These are phyloP conservation scores for Diogma glabrata DNA, from an alignment of 2,888 invertebrate species.

Conservation along the genomic window DNA sequence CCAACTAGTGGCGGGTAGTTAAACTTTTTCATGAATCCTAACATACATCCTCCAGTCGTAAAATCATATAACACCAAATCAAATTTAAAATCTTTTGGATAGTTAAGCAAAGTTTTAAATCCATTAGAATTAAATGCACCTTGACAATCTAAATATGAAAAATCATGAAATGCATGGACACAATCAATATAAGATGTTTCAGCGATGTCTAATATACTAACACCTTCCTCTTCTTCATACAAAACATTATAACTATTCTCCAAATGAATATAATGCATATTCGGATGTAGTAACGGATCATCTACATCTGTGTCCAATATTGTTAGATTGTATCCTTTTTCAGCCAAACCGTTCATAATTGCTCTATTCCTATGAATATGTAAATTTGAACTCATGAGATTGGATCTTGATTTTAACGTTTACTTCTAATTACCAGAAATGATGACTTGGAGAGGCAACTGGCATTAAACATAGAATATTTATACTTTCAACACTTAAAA, in stretches of 20 bases:
- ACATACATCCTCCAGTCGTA: conserved; percentile 24
- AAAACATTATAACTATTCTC: conserved; percentile 6
- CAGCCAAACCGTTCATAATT: conserved; percentile 14
- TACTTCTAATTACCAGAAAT: conserved; percentile 23
- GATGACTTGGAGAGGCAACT: conserved; percentile 23
- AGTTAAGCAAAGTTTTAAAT: conserved; percentile 11
- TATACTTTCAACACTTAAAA: no score
- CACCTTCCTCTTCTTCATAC: not conserved
- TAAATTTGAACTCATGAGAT: no score
- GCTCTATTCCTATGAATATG: conserved; percentile 13
- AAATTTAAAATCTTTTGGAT: conserved; percentile 23
- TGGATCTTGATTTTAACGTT: no score
- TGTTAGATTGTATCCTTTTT: conserved; percentile 18
- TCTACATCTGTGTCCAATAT: conserved; percentile 13
- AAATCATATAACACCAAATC: conserved; percentile 30
- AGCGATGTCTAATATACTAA: not conserved
- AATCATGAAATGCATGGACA: not conserved
- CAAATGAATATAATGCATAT: conserved; percentile 15
- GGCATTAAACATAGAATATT: conserved; percentile 23
- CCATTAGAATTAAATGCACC: not conserved
- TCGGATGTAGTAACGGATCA: conserved; percentile 3
- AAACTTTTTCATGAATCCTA: conserved; percentile 28
- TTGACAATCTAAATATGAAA: not conserved
- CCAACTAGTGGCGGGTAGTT: conserved; percentile 27
- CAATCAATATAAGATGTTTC: not conserved